Conservation (phyloP, 2,888 invertebrate species). For the Apomyelois bistriatella region DNA sequence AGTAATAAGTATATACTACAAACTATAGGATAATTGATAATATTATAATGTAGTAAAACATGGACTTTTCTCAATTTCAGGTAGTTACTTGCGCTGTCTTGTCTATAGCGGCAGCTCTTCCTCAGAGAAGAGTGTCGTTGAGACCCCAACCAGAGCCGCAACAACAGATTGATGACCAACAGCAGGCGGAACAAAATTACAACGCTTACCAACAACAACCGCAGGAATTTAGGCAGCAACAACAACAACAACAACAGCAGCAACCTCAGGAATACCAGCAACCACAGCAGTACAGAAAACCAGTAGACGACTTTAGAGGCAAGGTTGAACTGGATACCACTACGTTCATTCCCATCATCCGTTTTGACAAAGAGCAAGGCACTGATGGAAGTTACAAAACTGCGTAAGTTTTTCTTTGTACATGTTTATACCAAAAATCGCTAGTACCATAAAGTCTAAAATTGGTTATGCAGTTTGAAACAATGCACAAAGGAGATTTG, state of each 20-base stretch:
- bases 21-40: too few species aligned
- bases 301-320: slow-evolving; percentile 67
- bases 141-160: slow-evolving; percentile 50
- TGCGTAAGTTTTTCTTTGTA: slow-evolving; percentile 72
- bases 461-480: too few species aligned
- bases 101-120: slow-evolving; percentile 63
- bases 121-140: slow-evolving; percentile 61
- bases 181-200: slow-evolving; percentile 60
- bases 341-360: slow-evolving; percentile 89
- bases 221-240: slow-evolving; percentile 37
- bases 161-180: slow-evolving; percentile 31
- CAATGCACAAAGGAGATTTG: too few species aligned
- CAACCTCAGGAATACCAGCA: slow-evolving; percentile 28
- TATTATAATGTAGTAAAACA: not conserved
- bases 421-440: too few species aligned
- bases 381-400: slow-evolving; percentile 92
- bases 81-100: slow-evolving; percentile 54
- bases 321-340: slow-evolving; percentile 78
- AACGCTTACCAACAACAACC: slow-evolving; percentile 51
- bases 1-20: too few species aligned
- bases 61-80: slow-evolving; percentile 32
- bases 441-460: too few species aligned
- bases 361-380: slow-evolving; percentile 90
- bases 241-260: slow-evolving; percentile 29
- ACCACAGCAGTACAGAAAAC: slow-evolving; percentile 60